phyloP scores from a whole-genome alignment of 2,113 vertebrate genomes.

The Ia io region DNA sequence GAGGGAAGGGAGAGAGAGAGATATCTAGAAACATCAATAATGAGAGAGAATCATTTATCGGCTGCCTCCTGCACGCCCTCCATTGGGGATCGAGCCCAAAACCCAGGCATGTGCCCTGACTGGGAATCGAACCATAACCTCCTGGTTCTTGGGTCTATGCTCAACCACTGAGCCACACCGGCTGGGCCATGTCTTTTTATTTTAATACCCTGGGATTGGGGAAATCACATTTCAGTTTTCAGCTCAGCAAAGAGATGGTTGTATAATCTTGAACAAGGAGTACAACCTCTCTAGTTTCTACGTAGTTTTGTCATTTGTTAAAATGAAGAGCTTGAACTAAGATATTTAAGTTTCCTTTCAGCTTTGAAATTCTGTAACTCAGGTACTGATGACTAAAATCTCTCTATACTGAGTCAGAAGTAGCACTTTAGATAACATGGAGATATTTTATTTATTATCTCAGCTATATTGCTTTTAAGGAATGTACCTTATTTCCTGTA shows the following conservation, averaged over 20 bases:
- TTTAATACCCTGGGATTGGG: constrained; percentile 51
- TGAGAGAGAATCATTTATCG: too few species aligned
- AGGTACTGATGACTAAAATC: constrained; percentile 38
- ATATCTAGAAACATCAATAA: too few species aligned
- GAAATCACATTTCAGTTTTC: constrained; percentile 21
- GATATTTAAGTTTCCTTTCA: background rate
- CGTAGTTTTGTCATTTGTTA: background rate
- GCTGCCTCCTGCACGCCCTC: too few species aligned
- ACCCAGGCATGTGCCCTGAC: too few species aligned
- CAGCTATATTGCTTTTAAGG: background rate
- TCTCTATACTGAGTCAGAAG: background rate
- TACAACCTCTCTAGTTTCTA: background rate
- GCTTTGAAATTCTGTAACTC: constrained; percentile 31
- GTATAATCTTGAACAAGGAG: background rate
- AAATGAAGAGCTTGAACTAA: background rate
- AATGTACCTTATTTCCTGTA: background rate
- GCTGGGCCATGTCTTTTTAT: background rate
- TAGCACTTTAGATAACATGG: background rate
- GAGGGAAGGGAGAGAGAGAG: too few species aligned
- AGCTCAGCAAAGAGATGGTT: background rate
- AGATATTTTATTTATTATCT: background rate
- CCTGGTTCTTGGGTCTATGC: too few species aligned
- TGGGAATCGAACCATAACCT: too few species aligned
- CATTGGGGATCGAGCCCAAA: too few species aligned
- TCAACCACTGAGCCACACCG: too few species aligned